These are phyloP conservation scores for Lymantria monacha DNA, from an alignment of 2,888 invertebrate species.

Conservation along the genomic window DNA sequence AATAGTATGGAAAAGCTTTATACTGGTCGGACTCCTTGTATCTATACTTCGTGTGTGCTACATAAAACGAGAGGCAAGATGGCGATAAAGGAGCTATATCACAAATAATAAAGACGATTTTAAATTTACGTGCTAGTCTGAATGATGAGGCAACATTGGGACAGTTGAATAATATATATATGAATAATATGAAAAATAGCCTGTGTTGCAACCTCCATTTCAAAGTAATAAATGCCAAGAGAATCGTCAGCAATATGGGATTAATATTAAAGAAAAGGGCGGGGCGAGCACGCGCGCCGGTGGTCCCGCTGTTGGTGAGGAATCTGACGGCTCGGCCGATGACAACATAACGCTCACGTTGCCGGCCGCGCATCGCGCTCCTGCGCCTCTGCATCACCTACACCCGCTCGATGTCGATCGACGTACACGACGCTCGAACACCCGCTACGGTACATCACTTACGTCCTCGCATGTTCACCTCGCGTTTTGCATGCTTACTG, in stretches of 20 bases:
- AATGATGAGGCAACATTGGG: too few species aligned
- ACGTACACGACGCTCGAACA: slow-evolving; percentile 34
- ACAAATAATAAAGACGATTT: too few species aligned
- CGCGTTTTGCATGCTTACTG: slow-evolving; percentile 19
- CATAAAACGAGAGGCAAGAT: too few species aligned
- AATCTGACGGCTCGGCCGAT: slow-evolving; percentile 81
- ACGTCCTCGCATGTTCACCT: slow-evolving; percentile 43
- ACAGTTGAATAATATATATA: too few species aligned
- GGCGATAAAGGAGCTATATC: too few species aligned
- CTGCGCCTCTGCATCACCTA: slow-evolving; percentile 19
- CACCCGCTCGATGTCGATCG: slow-evolving; percentile 22
- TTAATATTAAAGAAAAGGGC: slow-evolving; percentile 34
- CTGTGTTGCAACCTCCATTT: too few species aligned
- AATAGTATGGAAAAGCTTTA: too few species aligned
- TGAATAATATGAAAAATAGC: too few species aligned
- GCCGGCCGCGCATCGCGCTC: slow-evolving; percentile 57
- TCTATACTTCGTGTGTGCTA: too few species aligned
- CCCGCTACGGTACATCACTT: slow-evolving; percentile 42
- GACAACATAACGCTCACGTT: slow-evolving; percentile 83
- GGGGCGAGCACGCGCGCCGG: slow-evolving; percentile 5
- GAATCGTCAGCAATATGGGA: neutral
- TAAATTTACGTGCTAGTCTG: too few species aligned
- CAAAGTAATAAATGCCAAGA: neutral
- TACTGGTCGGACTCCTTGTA: too few species aligned
- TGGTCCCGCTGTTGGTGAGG: slow-evolving; percentile 40